A percentile compares a stretch with the other conserved stretches of the same genome.
phyloP scores from a whole-genome alignment of 2,888 invertebrate genomes.

The Corythucha ciliata region DNA sequence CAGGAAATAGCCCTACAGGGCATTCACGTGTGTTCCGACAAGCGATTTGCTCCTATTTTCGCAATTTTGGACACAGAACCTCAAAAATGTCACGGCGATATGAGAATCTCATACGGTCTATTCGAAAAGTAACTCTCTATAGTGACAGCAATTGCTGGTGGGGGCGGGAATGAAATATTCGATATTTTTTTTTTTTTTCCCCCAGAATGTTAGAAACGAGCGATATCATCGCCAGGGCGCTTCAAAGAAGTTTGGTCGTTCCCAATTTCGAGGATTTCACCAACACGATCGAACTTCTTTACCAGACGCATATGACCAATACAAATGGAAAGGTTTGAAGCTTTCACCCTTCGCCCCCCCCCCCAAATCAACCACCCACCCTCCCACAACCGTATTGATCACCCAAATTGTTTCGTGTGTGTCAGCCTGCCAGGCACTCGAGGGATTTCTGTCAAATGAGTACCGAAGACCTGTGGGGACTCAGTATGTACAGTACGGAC shows the following conservation, averaged over 20 bases:
- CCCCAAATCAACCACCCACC: no score
- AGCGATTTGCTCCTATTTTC: conserved; percentile 1
- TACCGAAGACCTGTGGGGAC: conserved; percentile 8
- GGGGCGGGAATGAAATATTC: neutral
- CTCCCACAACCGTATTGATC: no score
- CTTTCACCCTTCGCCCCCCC: no score
- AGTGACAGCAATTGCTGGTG: neutral
- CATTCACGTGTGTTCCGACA: conserved; percentile 9
- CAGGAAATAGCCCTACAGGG: conserved; percentile 5
- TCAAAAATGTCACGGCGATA: conserved; percentile 4
- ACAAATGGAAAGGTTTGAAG: neutral
- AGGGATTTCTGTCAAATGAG: conserved; percentile 11
- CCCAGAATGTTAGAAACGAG: neutral
- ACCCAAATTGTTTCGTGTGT: no score
- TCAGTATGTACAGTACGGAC: conserved; percentile 10
- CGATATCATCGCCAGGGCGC: conserved; percentile 3
- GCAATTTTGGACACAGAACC: conserved; percentile 1
- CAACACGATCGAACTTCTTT: conserved; percentile 6
- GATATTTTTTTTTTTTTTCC: neutral
- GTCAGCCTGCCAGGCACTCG: conserved; percentile 6
- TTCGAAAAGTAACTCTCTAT: conserved; percentile 4
- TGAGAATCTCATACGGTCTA: neutral
- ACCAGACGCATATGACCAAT: neutral
- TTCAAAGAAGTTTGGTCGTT: conserved; percentile 6
- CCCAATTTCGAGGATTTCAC: conserved; percentile 12